Percentiles rank a stretch among this genome's conserved stretches.
phyloP scores from a whole-genome alignment of 1,140 invertebrate species.

The Drosophila chauvacae region DNA sequence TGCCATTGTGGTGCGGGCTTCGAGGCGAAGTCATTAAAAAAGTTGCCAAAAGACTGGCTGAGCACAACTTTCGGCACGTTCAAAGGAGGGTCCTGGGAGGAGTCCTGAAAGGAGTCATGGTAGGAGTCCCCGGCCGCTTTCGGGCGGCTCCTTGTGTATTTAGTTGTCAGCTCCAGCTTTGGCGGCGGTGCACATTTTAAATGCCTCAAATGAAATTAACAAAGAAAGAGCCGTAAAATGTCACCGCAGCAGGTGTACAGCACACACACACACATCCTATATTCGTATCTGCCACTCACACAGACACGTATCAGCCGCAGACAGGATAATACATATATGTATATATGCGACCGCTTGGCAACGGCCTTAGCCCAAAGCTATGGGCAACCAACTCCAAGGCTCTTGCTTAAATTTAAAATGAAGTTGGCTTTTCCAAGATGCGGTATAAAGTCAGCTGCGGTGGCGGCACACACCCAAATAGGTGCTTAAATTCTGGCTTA shows the following conservation, averaged over 20 bases:
- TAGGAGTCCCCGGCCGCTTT: neutral
- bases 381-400: slow-evolving; percentile 49
- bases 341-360: slow-evolving; percentile 12
- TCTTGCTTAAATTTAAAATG: slow-evolving; percentile 68
- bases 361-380: slow-evolving; percentile 51
- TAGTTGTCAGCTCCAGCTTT: slow-evolving; percentile 74
- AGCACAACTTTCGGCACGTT: slow-evolving; percentile 62
- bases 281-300: slow-evolving; percentile 22
- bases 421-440: slow-evolving; percentile 49
- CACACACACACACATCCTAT: slow-evolving; percentile 16
- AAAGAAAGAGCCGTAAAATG: slow-evolving; percentile 81
- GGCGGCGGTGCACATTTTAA: slow-evolving; percentile 75
- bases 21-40: slow-evolving; percentile 75
- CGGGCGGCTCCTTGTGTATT: slow-evolving; percentile 52
- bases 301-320: slow-evolving; percentile 34
- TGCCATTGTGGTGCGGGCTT: slow-evolving; percentile 40
- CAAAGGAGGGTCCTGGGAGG: slow-evolving; percentile 12
- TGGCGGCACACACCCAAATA: neutral
- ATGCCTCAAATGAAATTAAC: slow-evolving; percentile 81
- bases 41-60: slow-evolving; percentile 72
- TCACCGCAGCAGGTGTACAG: slow-evolving; percentile 72
- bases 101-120: neutral
- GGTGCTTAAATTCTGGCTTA: slow-evolving; percentile 25
- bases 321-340: neutral
- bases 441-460: slow-evolving; percentile 18